phyloP scores from a whole-genome alignment of 1,140 invertebrate genomes.

The Scaptomyza montana region DNA sequence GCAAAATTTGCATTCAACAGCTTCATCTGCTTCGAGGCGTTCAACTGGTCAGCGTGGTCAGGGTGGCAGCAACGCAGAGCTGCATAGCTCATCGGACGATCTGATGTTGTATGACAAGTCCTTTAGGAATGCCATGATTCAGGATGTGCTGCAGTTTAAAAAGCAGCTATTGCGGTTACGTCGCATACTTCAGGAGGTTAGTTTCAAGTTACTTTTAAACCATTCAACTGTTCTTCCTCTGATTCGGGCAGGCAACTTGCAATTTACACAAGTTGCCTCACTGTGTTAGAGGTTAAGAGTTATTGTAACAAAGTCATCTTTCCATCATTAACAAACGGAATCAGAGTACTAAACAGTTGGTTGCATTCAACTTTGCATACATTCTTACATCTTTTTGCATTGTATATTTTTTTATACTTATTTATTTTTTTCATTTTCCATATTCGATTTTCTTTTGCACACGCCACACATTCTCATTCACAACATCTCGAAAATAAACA shows the following conservation, averaged over 20 bases:
- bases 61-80: conserved; percentile 52
- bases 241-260: no score
- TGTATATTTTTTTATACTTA: conserved; percentile 2
- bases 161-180: conserved; percentile 88
- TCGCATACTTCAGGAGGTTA: conserved; percentile 87
- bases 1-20: conserved; percentile 9
- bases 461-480: conserved; percentile 12
- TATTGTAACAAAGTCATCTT: no score
- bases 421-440: conserved; percentile 30
- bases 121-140: conserved; percentile 85
- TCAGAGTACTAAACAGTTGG: no score
- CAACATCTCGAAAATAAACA: conserved; percentile 29
- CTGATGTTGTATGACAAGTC: conserved; percentile 83
- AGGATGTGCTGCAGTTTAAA: conserved; percentile 88
- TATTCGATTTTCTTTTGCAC: conserved; percentile 40
- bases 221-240: no score
- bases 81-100: conserved; percentile 83
- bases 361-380: no score
- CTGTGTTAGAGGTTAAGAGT: no score
- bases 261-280: no score
- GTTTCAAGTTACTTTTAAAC: not conserved
- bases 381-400: not conserved
- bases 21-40: conserved; percentile 32
- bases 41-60: conserved; percentile 10
- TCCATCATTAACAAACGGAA: no score